Base-by-base conservation (phyloP, 2,888 invertebrate genomes). In the Dicyrtoma fusca region DNA sequence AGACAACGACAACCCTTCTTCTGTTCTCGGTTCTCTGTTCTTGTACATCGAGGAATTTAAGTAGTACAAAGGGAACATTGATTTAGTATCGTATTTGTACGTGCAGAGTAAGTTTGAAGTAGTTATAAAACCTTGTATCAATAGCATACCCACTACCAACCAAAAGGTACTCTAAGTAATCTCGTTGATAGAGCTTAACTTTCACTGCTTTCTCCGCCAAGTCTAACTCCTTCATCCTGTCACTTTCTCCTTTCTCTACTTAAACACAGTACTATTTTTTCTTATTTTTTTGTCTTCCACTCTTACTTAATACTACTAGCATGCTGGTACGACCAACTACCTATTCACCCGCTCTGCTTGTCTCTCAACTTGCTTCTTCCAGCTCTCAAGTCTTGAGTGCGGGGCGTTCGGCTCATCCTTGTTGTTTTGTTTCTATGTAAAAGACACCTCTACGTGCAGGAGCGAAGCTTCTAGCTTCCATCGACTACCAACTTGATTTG, bases 171-270 rank as follows among this genome's bases (percentile, higher is more conserved):
- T 45, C 63, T 42, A n/a, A 21, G 34, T 34, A 34, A 34, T 34
- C 34, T 34, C 45, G 63, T 63, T 23, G 63, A 63, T 63, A 63
- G 63, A 63, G 63, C 63, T 63, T 63, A 61, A 66, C 23, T 61
- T 25, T 66, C 68, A 72, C 68, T 59, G 42, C 21, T 34, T 42
- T 25, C 49, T 66, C 55, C 47, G 47, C 62, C 53, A 69, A 62
- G 69, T 25, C 59, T 61, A 59, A 49, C 26, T 49, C 51, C 69
- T 69, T 59, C 69, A 68, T 66, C 69, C 59, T 64, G 64, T 44
- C 34, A 69, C 63, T 64, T 59, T 73, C 69, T 57, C 34, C 72
- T 55, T 57, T 59, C 66, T 61, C 68, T 34, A 34, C 34, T 34
- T 34, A 34, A 34, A 34, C 34, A 34, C 8, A 34, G 8, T 34